These are phyloP conservation scores for Connochaetes taurinus DNA, from an alignment of 2,113 vertebrate genomes.

Conservation along the genomic window DNA sequence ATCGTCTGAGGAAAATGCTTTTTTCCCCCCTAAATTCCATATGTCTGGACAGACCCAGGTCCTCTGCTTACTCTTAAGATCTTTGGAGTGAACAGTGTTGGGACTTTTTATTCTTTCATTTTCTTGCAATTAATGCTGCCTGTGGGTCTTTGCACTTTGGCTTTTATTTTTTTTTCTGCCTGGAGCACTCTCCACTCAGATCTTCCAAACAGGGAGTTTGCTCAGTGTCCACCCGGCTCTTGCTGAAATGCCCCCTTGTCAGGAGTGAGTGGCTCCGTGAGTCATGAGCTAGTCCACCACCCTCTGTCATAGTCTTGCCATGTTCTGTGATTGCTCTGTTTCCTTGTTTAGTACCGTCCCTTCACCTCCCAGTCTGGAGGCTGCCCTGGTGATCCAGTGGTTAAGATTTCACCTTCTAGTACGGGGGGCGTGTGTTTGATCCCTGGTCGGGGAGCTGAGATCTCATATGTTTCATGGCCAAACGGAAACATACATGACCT, in stretches of 20 bases:
- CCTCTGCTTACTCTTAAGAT: not conserved
- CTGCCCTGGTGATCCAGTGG: not conserved
- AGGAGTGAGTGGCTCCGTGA: not conserved
- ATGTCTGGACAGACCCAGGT: not conserved
- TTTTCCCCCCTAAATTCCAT: not conserved
- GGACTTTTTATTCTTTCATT: not conserved
- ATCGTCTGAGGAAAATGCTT: not conserved
- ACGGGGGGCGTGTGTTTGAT: not conserved
- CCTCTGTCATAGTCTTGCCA: accelerated
- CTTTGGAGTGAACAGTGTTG: accelerated
- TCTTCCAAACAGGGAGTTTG: not conserved
- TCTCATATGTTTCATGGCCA: not conserved
- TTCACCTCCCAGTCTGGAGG: not conserved
- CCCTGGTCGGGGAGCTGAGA: not conserved
- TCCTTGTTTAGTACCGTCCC: not conserved
- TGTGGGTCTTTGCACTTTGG: not conserved
- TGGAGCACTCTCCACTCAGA: too few species aligned
- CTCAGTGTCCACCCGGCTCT: too few species aligned
- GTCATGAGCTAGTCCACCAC: accelerated
- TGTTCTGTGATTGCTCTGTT: not conserved
- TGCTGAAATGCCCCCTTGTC: not conserved
- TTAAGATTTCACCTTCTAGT: not conserved
- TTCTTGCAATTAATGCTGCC: not conserved
- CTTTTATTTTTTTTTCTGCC: not conserved
- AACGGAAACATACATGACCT: not conserved